Evolutionary conservation across 2,113 vertebrate species (phyloP).

Genomic region (Athene cunicularia): DNA sequence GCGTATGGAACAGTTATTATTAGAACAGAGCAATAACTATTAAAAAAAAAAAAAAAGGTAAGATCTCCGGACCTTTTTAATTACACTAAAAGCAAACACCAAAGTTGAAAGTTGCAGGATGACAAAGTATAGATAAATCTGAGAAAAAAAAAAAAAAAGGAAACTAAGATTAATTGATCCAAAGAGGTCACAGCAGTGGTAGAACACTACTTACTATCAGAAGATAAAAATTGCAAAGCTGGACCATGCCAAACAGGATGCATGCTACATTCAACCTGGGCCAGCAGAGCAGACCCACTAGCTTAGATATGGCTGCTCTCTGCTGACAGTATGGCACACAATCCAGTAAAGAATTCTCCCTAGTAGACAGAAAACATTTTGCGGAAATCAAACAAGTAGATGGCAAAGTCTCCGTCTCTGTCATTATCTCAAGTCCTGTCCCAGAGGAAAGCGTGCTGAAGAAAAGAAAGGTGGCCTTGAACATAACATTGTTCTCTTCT

Average conservation of each 20-base stretch:
- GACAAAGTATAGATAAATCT: not conserved
- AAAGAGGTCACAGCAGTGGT: not conserved
- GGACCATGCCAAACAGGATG: not conserved
- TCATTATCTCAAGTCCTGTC: not conserved
- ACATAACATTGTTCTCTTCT: not conserved
- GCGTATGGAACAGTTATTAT: conserved; percentile 40
- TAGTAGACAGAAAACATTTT: not conserved
- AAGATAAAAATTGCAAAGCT: not conserved
- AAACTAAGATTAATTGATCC: not conserved
- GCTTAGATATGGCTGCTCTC: not conserved
- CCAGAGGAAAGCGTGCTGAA: not conserved
- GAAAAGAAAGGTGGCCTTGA: not conserved
- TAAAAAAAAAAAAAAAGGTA: not conserved
- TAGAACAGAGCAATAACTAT: conserved; percentile 35
- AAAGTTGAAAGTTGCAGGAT: not conserved
- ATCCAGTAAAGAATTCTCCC: not conserved
- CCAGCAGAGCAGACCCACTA: not conserved
- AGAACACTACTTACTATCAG: not conserved
- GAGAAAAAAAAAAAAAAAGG: not conserved
- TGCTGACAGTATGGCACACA: not conserved
- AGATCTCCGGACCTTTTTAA: not conserved
- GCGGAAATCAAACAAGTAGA: not conserved
- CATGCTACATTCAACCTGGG: not conserved
- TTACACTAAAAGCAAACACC: not conserved
- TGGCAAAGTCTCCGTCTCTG: not conserved